A percentile compares a stretch with the other conserved stretches of the same genome.
Conservation (phyloP, 2,113 vertebrate genomes). For the Tringa solitaria region DNA sequence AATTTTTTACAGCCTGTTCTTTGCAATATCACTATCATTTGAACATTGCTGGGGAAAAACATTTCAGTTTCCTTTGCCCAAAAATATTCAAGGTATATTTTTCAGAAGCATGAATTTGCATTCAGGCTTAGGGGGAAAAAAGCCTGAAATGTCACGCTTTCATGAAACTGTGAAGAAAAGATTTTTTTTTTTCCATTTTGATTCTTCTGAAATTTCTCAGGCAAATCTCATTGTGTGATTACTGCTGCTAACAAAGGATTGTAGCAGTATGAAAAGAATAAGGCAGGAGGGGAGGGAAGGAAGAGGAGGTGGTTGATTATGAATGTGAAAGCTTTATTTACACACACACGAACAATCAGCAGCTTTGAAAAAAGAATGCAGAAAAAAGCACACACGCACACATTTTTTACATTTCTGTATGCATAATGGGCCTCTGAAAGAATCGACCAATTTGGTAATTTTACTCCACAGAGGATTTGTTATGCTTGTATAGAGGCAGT, state of each 20-base stretch:
- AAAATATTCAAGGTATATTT: neutral
- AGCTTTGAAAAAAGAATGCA: conserved; percentile 37
- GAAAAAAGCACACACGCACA: neutral
- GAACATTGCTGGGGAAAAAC: neutral
- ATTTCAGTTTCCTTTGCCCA: neutral
- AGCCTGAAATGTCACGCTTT: neutral
- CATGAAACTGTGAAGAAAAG: neutral
- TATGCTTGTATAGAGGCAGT: conserved; percentile 1
- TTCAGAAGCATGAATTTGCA: neutral
- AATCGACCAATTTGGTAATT: conserved; percentile 30
- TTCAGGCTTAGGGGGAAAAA: neutral
- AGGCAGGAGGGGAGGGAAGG: neutral
- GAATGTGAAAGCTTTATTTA: conserved; percentile 55
- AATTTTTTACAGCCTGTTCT: neutral
- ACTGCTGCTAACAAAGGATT: conserved; percentile 3
- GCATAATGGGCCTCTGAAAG: neutral
- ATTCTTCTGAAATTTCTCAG: conserved; percentile 15
- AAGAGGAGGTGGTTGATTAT: conserved; percentile 24
- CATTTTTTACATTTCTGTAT: conserved; percentile 30
- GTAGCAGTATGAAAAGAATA: neutral
- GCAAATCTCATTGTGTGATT: conserved; percentile 8
- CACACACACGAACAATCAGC: neutral
- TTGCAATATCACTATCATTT: neutral
- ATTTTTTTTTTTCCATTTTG: neutral
- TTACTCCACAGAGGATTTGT: conserved; percentile 4